Base-by-base conservation (phyloP, 2,797 vertebrate species). In the Bovichtus variegatus region DNA sequence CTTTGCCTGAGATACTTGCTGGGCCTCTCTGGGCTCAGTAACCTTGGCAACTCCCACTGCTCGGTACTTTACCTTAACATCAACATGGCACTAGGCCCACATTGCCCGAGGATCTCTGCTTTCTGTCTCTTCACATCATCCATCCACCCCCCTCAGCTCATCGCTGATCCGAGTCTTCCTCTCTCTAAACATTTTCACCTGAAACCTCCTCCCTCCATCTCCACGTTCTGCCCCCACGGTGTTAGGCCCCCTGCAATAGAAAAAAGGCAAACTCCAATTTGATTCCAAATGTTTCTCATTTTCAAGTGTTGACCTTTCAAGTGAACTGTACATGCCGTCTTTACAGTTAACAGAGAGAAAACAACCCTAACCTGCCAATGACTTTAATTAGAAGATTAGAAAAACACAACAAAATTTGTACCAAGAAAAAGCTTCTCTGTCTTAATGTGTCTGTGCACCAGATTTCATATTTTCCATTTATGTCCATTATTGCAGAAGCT, bases 81-180 rank as follows among this genome's bases (percentile, higher is more conserved):
- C 47, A 46, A 82, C 67, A 82, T 83, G 79, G 77, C 79, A 84
- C 61, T 36, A 19, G 51, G 66, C 43, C 82, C 71, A 58, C 54
- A 55, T 75, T 19, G 23, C 70, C 9, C 6, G 10, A 25, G 64
- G 71, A 71, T 80, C 65, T 81, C 82, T 86, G 83, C 51, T 84
- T 88, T 86, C 64, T 71, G 79, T 74, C 80, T 82, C 53, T 71
- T 72, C 82, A 82, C 74, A 65, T 80, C 68, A 78, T 83, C 64
- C 51, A 66, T 82, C 64, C 54, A 15, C 9, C 27, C 8, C 16
- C 25, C 50, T 49, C 53, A 34, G 4, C 13, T 46, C 47, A 11
- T 18, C 7, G 34, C 40, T 62, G 51, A 60, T 64, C 31, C 65
- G 51, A 66, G 50, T 34, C 50, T 49, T 76, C 38, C 29, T 59